Percentiles rank a stretch among this genome's conserved stretches.
Evolutionary conservation across 2,113 vertebrate species (phyloP).

Genomic region (Catharus fuscescens): DNA sequence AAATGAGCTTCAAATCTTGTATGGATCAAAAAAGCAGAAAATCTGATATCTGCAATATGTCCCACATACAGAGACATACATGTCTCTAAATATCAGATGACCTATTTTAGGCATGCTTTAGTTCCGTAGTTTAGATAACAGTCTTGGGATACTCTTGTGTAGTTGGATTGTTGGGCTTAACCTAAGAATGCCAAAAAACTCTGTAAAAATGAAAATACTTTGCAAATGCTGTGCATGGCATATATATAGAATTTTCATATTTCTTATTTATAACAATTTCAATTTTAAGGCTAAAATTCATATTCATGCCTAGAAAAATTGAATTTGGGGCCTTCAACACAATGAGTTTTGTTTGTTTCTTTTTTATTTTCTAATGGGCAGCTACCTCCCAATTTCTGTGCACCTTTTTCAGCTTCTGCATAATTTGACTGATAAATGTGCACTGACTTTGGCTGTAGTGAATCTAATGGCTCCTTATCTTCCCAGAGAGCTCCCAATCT

Average conservation of each 20-base stretch:
- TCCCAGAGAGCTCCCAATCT: background rate
- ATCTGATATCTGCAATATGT: background rate
- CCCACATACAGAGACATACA: background rate
- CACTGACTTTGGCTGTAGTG: background rate
- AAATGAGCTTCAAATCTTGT: conserved; percentile 7
- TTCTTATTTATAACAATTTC: background rate
- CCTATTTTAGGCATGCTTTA: conserved; percentile 8
- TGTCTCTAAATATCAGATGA: background rate
- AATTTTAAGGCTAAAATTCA: background rate
- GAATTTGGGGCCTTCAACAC: background rate
- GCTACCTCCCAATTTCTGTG: background rate
- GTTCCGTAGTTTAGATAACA: background rate
- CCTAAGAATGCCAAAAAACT: background rate
- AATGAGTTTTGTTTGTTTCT: background rate
- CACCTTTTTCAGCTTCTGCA: background rate
- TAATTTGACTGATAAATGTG: background rate
- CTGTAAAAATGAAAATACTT: background rate
- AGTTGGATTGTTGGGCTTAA: background rate
- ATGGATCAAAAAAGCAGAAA: conserved; percentile 16
- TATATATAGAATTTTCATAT: background rate
- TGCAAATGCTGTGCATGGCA: background rate
- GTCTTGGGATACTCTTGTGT: background rate
- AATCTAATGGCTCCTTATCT: background rate
- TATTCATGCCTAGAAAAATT: background rate
- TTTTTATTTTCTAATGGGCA: background rate